Base-by-base conservation (phyloP, 2,888 invertebrate genomes). In the Schrankia costaestrigalis region DNA sequence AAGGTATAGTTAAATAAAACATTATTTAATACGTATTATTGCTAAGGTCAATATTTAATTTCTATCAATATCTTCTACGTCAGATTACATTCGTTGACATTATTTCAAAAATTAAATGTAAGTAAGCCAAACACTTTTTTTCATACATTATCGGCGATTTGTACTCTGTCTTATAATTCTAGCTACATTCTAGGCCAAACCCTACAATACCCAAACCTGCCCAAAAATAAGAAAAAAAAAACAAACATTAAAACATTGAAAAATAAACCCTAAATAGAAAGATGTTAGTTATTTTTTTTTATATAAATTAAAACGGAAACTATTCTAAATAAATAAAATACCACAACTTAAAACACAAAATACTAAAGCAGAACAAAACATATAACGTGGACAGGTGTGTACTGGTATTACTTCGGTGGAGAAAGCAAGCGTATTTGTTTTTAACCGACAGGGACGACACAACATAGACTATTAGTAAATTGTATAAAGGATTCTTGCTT, bases 81-180 rank as follows among this genome's bases (percentile, higher is more conserved):
- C 88, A 84, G 89, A 89, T 88, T 89, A 88, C 85, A 88, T 89
- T 89, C 89, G 89, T 88, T 89, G 89, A 89, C 87, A 81, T 76
- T 77, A 73, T 83, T 80, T 78, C 78, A 75, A 77, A 81, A 84
- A 79, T 81, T 79, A 82, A 82, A 80, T 77, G 76, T 81, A 84
- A 80, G 81, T 82, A 85, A 88, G 86, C 84, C 82, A 85, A 83
- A 84, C 74, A 67, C n/a, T n/a, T n/a, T 67, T 71, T 71, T 73
- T 76, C 76, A 81, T 78, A 81, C 77, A 78, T 71, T 78, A 79
- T 74, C 81, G 78, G 83, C 79, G 76, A 81, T 85, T 87, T 87
- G 87, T 87, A 87, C 87, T 87, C 80, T 86, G 81, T 83, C 85
- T 85, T 87, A 87, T 78, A 81, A 74, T 70, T 78, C 84, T 87